Evolutionary conservation across 2,113 vertebrate genomes (phyloP).

Genomic region (Microcebus ravelobensis): DNA sequence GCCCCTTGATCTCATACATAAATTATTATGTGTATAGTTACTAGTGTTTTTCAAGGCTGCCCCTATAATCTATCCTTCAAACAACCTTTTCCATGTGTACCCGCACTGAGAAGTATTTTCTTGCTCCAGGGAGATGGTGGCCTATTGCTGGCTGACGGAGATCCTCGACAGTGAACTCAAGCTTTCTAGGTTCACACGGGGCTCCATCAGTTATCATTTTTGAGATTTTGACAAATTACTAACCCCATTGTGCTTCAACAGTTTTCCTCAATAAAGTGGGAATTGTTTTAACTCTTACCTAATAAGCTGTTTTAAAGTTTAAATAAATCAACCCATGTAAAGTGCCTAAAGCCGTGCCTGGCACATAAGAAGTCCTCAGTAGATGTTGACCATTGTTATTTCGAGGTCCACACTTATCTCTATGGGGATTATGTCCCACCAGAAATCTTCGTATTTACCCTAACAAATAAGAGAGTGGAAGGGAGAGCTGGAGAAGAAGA

Average conservation of each 20-base stretch:
- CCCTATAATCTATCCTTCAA: not conserved
- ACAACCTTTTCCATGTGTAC: not conserved
- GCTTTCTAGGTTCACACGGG: not conserved
- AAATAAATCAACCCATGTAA: not conserved
- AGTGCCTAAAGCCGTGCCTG: not conserved
- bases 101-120: not conserved
- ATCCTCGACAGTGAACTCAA: not conserved
- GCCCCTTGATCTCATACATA: not conserved
- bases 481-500: not conserved
- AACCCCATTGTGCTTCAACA: not conserved
- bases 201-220: not conserved
- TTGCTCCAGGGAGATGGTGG: not conserved
- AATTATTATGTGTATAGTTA: not conserved
- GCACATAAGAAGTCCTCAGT: not conserved
- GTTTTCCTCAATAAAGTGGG: not conserved
- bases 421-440: not conserved
- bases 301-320: not conserved
- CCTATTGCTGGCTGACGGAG: not conserved
- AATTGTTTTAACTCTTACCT: not conserved
- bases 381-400: not conserved
- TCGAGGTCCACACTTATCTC: not conserved
- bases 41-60: not conserved
- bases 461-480: not conserved
- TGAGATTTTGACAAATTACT: not conserved
- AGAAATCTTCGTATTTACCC: not conserved